Conservation (phyloP, 2,113 vertebrate species). For the Eidolon helvum region DNA sequence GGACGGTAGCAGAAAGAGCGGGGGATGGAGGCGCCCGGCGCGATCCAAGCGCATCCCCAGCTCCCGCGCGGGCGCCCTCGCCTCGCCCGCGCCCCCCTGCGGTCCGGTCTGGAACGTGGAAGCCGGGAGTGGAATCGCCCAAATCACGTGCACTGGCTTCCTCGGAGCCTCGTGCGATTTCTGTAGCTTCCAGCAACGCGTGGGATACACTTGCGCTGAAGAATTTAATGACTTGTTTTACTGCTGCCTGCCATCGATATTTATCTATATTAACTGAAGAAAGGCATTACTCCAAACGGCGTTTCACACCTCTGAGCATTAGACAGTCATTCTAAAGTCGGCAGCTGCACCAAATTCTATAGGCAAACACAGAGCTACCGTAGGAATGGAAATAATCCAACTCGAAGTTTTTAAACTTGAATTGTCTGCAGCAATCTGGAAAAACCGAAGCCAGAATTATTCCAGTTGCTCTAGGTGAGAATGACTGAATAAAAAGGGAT, state of each 20-base stretch:
- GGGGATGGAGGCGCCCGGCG: background rate
- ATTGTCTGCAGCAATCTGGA: background rate
- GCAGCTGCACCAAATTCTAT: slow-evolving; percentile 52
- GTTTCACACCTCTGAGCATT: slow-evolving; percentile 63
- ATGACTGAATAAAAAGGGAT: background rate
- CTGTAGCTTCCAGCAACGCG: slow-evolving; percentile 57
- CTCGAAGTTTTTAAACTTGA: slow-evolving; percentile 7
- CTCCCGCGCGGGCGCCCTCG: background rate
- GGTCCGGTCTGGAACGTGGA: slow-evolving; percentile 12
- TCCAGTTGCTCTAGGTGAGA: background rate
- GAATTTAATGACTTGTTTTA: slow-evolving; percentile 68
- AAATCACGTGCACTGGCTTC: background rate
- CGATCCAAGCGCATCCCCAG: background rate
- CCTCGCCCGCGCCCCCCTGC: background rate
- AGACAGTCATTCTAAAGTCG: slow-evolving; percentile 45
- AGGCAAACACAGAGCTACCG: slow-evolving; percentile 47
- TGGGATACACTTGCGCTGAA: slow-evolving; percentile 34
- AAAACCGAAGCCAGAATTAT: slow-evolving; percentile 9
- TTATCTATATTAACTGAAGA: slow-evolving; percentile 66
- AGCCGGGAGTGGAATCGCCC: too few relatives aligned
- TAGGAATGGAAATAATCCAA: slow-evolving; percentile 40
- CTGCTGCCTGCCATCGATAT: slow-evolving; percentile 62
- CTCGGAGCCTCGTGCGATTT: background rate
- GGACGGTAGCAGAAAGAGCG: background rate
- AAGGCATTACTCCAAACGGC: slow-evolving; percentile 63